A percentile compares a stretch with the other conserved stretches of the same genome.
Evolutionary conservation across 2,113 vertebrate genomes (phyloP).

Genomic region (Poeciliopsis retropinna): DNA sequence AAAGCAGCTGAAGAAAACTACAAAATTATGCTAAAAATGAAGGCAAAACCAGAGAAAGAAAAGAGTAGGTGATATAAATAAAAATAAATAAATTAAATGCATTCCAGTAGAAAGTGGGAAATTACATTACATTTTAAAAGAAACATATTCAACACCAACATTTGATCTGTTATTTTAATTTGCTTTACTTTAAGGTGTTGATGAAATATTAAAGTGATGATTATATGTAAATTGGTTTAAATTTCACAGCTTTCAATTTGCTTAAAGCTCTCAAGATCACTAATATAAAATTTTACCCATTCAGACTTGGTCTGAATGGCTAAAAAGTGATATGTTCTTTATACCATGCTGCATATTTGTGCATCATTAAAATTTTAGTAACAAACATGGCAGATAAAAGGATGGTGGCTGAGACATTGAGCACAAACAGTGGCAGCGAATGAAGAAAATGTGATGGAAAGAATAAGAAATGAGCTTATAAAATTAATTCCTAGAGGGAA

Average conservation of each 20-base stretch:
- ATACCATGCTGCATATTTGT: too few relatives aligned
- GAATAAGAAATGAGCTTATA: not conserved
- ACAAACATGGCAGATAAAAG: not conserved
- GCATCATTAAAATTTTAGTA: too few relatives aligned
- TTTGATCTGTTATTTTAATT: not conserved
- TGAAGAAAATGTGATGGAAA: not conserved
- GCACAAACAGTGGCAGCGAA: not conserved
- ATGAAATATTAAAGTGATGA: not conserved
- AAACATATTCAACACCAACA: not conserved
- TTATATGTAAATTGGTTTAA: not conserved
- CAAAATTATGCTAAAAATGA: not conserved
- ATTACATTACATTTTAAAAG: not conserved
- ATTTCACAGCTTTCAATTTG: not conserved
- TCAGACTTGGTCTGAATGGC: not conserved
- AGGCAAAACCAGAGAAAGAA: not conserved
- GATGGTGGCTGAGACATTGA: not conserved
- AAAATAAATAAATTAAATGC: not conserved
- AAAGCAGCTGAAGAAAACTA: not conserved
- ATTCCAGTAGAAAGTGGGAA: not conserved
- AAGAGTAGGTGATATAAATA: not conserved
- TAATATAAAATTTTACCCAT: not conserved
- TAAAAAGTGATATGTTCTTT: not conserved
- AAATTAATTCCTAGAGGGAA: conserved; percentile 17
- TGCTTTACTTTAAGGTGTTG: not conserved
- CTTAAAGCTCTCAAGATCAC: not conserved